Percentiles rank a stretch among this genome's conserved stretches.
Conservation (phyloP, 2,113 vertebrate genomes). For the Porphyrio hochstetteri region DNA sequence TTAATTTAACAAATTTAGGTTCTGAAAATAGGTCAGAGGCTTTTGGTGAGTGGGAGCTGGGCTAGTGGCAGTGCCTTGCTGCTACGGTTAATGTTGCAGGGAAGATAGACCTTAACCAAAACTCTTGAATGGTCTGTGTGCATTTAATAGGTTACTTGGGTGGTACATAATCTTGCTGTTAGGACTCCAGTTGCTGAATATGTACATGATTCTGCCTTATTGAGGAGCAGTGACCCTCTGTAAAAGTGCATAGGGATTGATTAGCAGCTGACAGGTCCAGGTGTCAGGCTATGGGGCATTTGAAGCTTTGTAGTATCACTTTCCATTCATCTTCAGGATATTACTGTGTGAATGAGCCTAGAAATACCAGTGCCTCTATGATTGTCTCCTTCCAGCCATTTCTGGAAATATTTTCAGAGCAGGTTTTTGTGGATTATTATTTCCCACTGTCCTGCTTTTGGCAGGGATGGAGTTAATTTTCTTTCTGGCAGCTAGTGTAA, state of each 20-base stretch:
- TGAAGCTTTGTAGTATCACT: background rate
- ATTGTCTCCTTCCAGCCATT: background rate
- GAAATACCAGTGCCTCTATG: background rate
- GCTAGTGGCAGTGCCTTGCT: background rate
- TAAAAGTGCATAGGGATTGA: background rate
- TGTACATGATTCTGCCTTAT: background rate
- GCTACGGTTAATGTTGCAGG: background rate
- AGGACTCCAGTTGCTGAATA: background rate
- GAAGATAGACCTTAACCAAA: background rate
- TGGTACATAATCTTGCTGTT: background rate
- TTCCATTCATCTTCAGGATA: background rate
- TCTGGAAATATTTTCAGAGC: background rate
- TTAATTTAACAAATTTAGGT: background rate
- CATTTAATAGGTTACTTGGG: background rate
- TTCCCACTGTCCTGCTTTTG: background rate
- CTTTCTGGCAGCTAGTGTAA: no score
- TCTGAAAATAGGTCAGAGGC: background rate
- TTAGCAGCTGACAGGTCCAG: conserved; percentile 21
- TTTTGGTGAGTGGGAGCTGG: background rate
- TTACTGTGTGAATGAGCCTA: background rate
- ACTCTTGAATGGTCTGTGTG: background rate
- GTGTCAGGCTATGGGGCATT: background rate
- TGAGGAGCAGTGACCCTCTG: background rate
- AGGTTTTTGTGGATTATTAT: background rate
- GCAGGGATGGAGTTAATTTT: no score